A percentile compares a stretch with the other conserved stretches of the same genome.
Conservation (phyloP, 2,888 invertebrate species). For the Troides helena region DNA sequence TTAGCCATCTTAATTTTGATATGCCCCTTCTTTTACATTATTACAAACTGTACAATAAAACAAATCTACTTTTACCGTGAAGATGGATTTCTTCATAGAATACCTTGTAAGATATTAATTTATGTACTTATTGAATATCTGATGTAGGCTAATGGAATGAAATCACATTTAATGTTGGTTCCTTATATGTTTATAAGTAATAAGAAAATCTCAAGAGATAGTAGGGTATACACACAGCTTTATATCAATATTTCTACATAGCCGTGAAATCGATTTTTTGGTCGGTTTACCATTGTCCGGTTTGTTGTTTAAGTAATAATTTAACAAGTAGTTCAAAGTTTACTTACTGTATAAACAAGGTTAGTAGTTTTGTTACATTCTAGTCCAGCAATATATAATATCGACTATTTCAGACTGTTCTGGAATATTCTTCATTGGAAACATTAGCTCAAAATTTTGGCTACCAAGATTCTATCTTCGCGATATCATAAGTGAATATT, state of each 20-base stretch:
- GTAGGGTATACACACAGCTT: slow-evolving; percentile 26
- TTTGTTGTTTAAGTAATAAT: slow-evolving; percentile 23
- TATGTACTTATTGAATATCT: too few species aligned
- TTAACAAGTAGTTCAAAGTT: slow-evolving; percentile 10
- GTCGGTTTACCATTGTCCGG: slow-evolving; percentile 19
- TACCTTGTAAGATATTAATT: too few species aligned
- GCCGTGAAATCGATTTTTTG: slow-evolving; percentile 39
- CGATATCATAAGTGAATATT: not conserved
- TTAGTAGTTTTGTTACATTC: not conserved
- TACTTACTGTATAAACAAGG: slow-evolving; percentile 4
- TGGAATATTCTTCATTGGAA: too few species aligned
- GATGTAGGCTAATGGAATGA: too few species aligned
- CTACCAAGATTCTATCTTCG: not conserved
- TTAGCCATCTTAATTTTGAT: too few species aligned
- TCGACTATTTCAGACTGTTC: too few species aligned
- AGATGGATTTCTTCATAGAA: too few species aligned
- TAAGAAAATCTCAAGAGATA: slow-evolving; percentile 27
- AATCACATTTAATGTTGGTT: too few species aligned
- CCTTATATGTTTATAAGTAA: too few species aligned
- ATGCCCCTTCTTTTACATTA: too few species aligned
- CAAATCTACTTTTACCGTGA: too few species aligned
- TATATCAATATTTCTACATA: not conserved
- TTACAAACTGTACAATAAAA: too few species aligned
- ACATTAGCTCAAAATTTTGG: not conserved
- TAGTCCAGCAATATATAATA: not conserved